These are phyloP conservation scores for Morelia viridis DNA, from an alignment of 2,797 vertebrate species.

Conservation along the genomic window DNA sequence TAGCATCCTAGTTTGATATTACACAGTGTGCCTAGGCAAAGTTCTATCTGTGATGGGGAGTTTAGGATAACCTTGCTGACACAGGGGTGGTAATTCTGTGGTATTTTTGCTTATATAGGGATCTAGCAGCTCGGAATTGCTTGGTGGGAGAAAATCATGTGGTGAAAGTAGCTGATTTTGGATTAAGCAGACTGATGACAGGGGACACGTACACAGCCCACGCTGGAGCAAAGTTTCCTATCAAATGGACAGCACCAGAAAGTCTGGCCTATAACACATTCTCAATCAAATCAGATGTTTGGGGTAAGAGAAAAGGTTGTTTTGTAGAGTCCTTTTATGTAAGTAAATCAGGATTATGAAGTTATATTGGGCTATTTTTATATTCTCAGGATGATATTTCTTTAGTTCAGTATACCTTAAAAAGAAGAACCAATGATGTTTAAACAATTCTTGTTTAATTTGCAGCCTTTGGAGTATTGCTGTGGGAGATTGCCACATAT, in stretches of 20 bases:
- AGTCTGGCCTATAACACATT: constrained; percentile 98
- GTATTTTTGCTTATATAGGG: constrained; percentile 74
- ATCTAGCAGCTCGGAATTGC: constrained; percentile 96
- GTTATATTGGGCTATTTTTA: neutral
- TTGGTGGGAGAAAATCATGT: constrained; percentile 97
- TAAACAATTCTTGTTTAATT: constrained; percentile 27
- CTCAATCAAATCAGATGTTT: constrained; percentile 97
- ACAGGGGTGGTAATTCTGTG: neutral
- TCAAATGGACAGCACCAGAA: constrained; percentile 98
- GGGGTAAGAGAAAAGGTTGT: constrained; percentile 81
- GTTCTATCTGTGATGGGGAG: too few species aligned
- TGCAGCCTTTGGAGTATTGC: constrained; percentile 92
- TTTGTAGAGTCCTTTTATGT: neutral
- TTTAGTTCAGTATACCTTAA: neutral
- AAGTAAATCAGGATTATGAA: neutral
- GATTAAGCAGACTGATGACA: constrained; percentile 95
- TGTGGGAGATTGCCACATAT: constrained; percentile 99
- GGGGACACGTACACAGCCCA: constrained; percentile 98
- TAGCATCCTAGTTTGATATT: neutral
- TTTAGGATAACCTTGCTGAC: neutral
- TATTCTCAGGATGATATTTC: neutral
- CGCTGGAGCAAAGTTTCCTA: constrained; percentile 97
- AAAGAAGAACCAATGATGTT: neutral
- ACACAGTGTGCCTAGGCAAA: neutral
- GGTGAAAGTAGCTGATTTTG: constrained; percentile 98